These are phyloP conservation scores for Tragelaphus buxtoni DNA, from an alignment of 2,113 vertebrate genomes.

Conservation along the genomic window DNA sequence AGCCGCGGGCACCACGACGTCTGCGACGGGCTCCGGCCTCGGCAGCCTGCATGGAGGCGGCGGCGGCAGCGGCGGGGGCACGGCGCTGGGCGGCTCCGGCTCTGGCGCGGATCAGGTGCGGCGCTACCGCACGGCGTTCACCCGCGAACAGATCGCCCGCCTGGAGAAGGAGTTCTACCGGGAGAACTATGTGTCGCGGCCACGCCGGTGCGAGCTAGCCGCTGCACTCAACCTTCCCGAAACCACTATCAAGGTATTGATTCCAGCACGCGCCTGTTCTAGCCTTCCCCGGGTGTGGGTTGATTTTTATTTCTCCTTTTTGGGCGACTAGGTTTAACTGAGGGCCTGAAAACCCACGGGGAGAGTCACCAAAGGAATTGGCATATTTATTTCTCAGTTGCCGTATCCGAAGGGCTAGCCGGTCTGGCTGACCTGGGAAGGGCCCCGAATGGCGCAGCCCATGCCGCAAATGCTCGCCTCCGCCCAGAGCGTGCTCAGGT, in stretches of 20 bases:
- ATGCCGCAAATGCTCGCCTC: background rate
- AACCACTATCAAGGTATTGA: conserved; percentile 96
- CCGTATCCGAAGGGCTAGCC: background rate
- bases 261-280: background rate
- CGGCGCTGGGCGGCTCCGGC: conserved; percentile 86
- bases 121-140: conserved; percentile 92
- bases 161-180: conserved; percentile 94
- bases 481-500: background rate
- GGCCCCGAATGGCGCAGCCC: background rate
- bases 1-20: conserved; percentile 82
- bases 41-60: conserved; percentile 85
- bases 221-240: conserved; percentile 96
- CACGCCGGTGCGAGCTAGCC: conserved; percentile 95
- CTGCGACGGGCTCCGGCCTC: conserved; percentile 85
- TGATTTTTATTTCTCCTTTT: background rate
- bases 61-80: conserved; percentile 76
- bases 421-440: background rate
- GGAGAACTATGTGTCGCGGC: conserved; percentile 94
- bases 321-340: background rate
- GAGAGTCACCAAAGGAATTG: background rate
- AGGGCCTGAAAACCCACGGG: background rate
- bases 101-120: conserved; percentile 91
- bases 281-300: background rate
- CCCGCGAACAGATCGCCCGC: conserved; percentile 90
- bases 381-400: background rate